Evolutionary conservation across 2,113 vertebrate genomes (phyloP).

Genomic region (Chamaetylas fuelleborni): DNA sequence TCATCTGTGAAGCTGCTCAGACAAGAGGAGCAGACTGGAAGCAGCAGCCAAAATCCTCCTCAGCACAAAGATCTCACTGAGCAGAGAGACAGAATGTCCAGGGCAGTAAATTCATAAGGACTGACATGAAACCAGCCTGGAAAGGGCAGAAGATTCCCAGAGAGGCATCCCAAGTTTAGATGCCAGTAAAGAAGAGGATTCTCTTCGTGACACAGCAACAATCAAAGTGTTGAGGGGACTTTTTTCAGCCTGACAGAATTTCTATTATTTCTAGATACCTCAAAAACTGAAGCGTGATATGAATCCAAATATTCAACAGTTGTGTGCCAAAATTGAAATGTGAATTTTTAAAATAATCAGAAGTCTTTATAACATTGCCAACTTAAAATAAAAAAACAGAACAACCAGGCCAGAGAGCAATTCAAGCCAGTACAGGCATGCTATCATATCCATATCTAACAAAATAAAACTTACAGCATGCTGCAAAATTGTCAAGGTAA

Average conservation of each 20-base stretch:
- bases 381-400: neutral
- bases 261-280: neutral
- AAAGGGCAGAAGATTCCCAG: constrained; percentile 53
- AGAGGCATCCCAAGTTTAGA: constrained; percentile 16
- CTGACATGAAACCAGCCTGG: neutral
- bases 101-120: neutral
- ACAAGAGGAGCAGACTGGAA: constrained; percentile 13
- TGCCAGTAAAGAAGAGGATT: neutral
- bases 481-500: neutral
- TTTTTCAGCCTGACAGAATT: neutral
- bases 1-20: neutral
- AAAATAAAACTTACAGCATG: neutral
- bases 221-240: neutral
- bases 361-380: neutral
- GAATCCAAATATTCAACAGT: neutral
- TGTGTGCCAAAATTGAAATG: neutral
- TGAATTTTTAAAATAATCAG: neutral
- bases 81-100: neutral
- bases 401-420: neutral
- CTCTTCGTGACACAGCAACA: neutral
- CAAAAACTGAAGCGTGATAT: neutral
- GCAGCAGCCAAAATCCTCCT: constrained; percentile 17
- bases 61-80: neutral
- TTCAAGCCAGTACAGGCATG: neutral
- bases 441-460: neutral